Evolutionary conservation across 2,797 vertebrate species (phyloP), one percentile per base, ranked within the genome.

Genomic region (Hozukius guyotensis): DNA sequence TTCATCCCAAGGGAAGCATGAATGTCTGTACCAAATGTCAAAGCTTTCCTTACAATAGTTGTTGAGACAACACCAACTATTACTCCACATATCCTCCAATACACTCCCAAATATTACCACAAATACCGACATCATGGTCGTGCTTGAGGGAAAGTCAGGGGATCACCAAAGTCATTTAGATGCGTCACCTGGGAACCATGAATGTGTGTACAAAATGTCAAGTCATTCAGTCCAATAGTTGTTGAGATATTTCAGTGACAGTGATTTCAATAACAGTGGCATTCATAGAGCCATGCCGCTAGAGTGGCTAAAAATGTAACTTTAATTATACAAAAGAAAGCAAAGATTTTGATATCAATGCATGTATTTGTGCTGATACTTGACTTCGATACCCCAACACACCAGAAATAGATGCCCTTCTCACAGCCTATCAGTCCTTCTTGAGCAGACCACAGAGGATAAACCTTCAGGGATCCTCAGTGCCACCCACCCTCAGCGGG

Each of bases 381-480:
- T 72, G 8, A 75, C 73, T 72, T 60, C 2, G 20, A 63, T 52
- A 78, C 46, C 56, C 57, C 12, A 6, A 27, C 42, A 74, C 2
- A 1, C 31, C 27, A 16, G 25, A 34, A 65, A 76, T 56, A 80
- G 42, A 27, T 31, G 42, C 20, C 68, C 62, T 62, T 78, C 32
- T 72, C 25, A 27, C 42, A n/a, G 25, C 42, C 57, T 74, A 83
- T 75, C 79, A 77, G 70, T 60, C 31, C 27, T 53, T 74, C 52
- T 59, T 11, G 36, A 75, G 46, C 56, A 55, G 49, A 32, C 70
- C 61, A 42, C 75, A 22, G 6, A 73, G 32, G 59, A 78, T 32
- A 72, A 77, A 82, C 82, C 88, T 86, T 65, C 6, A 82, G 85
- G 86, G 75, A 88, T 69, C 68, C 59, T 69, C 32, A 8, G 59